Evolutionary conservation across 2,888 invertebrate genomes (phyloP), one percentile per base, ranked within the genome.

Genomic region (Synergus laeviventris): DNA sequence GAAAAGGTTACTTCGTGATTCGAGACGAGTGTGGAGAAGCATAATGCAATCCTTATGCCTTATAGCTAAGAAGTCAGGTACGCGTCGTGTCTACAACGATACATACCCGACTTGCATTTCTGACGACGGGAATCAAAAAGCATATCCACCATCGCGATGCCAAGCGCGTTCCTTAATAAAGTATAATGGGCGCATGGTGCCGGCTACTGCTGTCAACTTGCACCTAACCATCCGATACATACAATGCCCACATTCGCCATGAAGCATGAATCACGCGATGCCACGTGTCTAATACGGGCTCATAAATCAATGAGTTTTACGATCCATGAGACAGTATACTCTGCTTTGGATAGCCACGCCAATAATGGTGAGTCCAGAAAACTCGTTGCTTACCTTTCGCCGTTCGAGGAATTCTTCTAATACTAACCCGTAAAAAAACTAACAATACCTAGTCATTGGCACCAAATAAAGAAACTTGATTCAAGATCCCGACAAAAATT

Each of bases 141-240:
- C 70, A 31, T 31, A 21, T 61, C 24, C 45, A 75, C 73, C 73
- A 81, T 81, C 78, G 77, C 76, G 75, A 81, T 80, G 79, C 81
- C 75, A 75, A 64, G 80, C 87, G 87, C 84, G 86, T 86, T 83
- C 84, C 86, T 86, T 86, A 87, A 88, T 88, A 87, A 88, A 87
- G 84, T 83, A 87, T 87, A 88, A 88, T 87, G 85, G 86, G 83
- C 86, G 81, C 81, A 83, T 83, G 82, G 79, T 78, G 80, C 77
- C 78, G 76, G 78, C 81, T 81, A 77, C 81, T 76, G 80, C 81
- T 82, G 83, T 84, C 80, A 81, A 81, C 77, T 84, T 84, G 84
- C 88, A 87, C 85, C 88, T 87, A 87, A 85, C 82, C 81, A 78
- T 79, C 78, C 66, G 49, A 73, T 79, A 82, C 83, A 81, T 78